Percentiles rank a stretch among this genome's conserved stretches.
Conservation (phyloP, 2,888 invertebrate species). For the Clitarchus hookeri region DNA sequence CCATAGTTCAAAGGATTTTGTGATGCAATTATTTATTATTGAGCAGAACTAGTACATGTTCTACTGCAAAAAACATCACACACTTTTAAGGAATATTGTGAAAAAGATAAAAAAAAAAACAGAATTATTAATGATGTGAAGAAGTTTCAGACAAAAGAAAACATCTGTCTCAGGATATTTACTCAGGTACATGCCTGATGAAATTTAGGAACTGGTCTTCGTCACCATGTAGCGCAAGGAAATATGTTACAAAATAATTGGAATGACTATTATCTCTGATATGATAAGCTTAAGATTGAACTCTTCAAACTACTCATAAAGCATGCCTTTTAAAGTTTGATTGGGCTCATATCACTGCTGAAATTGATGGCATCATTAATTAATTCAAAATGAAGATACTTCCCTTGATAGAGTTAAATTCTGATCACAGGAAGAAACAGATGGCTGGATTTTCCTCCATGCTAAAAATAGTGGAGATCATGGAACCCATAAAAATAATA, state of each 20-base stretch:
- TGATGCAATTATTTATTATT: neutral
- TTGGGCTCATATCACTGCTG: constrained; percentile 3
- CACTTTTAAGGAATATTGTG: neutral
- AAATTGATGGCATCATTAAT: neutral
- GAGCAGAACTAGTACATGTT: neutral
- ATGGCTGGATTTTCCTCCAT: neutral
- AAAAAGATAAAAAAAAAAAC: neutral
- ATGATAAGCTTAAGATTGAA: neutral
- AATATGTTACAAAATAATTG: neutral
- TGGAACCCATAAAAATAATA: neutral
- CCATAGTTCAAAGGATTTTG: neutral
- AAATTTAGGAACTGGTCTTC: neutral
- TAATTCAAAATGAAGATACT: neutral
- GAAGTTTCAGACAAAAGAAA: neutral
- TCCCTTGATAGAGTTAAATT: neutral
- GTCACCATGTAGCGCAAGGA: neutral
- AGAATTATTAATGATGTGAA: neutral
- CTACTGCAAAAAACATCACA: neutral
- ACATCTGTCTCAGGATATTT: neutral
- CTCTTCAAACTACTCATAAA: neutral
- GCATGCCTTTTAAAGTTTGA: neutral
- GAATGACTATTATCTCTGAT: neutral
- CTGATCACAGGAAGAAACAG: neutral
- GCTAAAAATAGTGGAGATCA: neutral
- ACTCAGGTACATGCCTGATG: neutral